Evolutionary conservation across 2,113 vertebrate species (phyloP), one percentile per base, ranked within the genome.

Genomic region (human): DNA sequence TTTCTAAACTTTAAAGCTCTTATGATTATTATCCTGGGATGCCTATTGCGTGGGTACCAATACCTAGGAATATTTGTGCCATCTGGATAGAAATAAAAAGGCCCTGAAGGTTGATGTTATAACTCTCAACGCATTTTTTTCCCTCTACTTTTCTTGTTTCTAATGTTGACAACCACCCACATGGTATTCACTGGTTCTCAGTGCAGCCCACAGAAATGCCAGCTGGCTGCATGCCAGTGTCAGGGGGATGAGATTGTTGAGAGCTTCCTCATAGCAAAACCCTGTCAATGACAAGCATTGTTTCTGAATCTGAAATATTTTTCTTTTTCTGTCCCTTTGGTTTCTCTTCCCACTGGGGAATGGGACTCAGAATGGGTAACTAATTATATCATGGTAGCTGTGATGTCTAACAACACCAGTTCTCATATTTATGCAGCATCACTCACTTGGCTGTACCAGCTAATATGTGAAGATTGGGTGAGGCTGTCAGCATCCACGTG

Each of bases 351-450:
- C 81, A 93, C 79, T 57, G 87, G 68, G 93, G 94, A 93, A 88
- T 85, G 78, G 80, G 61, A 82, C 94, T 92, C 93, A 16, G 97
- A 93, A 61, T 64, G 57, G 64, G 91, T 96, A 20, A 22, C 94
- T 97, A 96, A 97, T 97, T 91, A 97, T 92, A 95, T 88, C 90
- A 59, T 79, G 85, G 88, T 81, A 86, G 73, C 97, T 97, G 93
- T 96, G 85, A 90, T 82, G 91, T 93, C 89, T 97, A 75, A 92
- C 76, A 96, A 92, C 87, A 87, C 80, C 35, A 6, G 57, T 78
- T 70, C 93, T 97, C 94, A 81, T 75, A 23, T 89, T 97, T 91
- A 43, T 97, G 91, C 82, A 94, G 96, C 75, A 93, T 97, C 94
- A 85, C 59, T 93, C 52, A 43, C 97, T 94, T 12, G 78, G 84